These are phyloP conservation scores for Watersipora subatra DNA, from an alignment of 1,140 invertebrate species.

Conservation along the genomic window DNA sequence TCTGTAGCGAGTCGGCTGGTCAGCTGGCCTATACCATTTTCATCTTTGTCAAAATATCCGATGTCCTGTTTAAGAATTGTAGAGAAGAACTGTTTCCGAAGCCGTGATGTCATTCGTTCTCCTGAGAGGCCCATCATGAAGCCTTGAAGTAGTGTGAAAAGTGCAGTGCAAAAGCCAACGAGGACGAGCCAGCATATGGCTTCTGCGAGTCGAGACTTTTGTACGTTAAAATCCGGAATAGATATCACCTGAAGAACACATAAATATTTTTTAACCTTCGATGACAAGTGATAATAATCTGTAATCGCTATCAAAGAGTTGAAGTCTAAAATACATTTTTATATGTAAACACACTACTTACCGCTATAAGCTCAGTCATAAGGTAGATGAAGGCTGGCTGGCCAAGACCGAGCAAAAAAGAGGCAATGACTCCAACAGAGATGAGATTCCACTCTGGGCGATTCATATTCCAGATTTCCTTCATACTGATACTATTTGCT, in stretches of 20 bases:
- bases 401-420: constrained; percentile 58
- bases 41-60: constrained; percentile 37
- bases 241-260: too few species aligned
- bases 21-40: constrained; percentile 38
- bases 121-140: constrained; percentile 57
- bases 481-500: too few species aligned
- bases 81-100: constrained; percentile 39
- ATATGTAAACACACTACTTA: constrained; percentile 46
- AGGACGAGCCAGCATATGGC: not conserved
- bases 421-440: constrained; percentile 55
- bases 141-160: constrained; percentile 18
- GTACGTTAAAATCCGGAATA: too few species aligned
- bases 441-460: constrained; percentile 64
- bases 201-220: too few species aligned
- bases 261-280: too few species aligned
- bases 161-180: not conserved
- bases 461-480: constrained; percentile 58
- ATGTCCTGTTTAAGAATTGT: constrained; percentile 43
- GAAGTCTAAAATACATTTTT: too few species aligned
- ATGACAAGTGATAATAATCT: too few species aligned
- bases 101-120: constrained; percentile 41
- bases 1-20: constrained; percentile 43
- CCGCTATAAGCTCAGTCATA: constrained; percentile 69
- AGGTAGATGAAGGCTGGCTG: constrained; percentile 71
- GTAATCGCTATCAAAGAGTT: too few species aligned